phyloP scores from a whole-genome alignment of 1,140 invertebrate genomes.

The Notospermus geniculatus region DNA sequence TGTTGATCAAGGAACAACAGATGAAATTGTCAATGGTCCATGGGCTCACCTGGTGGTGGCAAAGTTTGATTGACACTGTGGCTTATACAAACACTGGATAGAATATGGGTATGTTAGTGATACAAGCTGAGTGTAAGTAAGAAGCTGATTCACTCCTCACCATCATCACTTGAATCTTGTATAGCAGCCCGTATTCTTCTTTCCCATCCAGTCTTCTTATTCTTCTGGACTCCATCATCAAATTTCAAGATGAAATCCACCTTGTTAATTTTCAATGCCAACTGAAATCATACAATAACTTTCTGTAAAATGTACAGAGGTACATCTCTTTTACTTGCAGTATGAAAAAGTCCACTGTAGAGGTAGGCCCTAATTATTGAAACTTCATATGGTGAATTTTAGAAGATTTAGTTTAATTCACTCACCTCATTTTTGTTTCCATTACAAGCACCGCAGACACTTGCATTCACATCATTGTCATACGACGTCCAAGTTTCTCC shows the following conservation, averaged over 20 bases:
- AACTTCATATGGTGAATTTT: no score
- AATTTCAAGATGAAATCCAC: constrained; percentile 30
- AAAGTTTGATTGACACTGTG: no score
- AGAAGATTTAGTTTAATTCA: background rate
- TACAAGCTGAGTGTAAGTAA: no score
- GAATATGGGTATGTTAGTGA: no score
- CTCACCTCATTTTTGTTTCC: background rate
- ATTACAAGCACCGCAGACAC: background rate
- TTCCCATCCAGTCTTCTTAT: constrained; percentile 47
- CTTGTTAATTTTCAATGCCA: constrained; percentile 3
- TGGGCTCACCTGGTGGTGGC: no score
- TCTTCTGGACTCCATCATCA: constrained; percentile 45
- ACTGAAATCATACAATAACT: background rate
- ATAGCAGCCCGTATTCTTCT: constrained; percentile 33
- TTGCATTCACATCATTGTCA: background rate
- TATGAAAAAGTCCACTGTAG: background rate
- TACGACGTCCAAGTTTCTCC: background rate
- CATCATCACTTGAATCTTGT: constrained; percentile 26
- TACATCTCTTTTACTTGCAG: no score
- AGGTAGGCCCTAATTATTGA: background rate
- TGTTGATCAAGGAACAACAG: no score
- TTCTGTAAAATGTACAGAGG: background rate
- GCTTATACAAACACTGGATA: no score
- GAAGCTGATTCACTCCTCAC: constrained; percentile 12
- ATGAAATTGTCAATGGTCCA: no score